phyloP scores from a whole-genome alignment of 53 echinoderm and acorn worm genomes.

The Paracentrotus lividus region DNA sequence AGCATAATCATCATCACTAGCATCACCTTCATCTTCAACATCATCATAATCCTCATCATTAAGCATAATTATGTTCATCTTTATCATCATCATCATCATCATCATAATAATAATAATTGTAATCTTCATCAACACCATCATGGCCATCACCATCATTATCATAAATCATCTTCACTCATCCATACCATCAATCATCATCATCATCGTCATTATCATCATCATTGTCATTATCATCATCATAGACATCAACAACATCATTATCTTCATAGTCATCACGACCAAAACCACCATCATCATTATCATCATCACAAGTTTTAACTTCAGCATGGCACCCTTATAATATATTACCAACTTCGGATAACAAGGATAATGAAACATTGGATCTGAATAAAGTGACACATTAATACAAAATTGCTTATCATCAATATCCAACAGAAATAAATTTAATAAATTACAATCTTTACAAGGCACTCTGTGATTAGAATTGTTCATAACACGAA shows the following conservation, averaged over 20 bases:
- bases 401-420: background rate
- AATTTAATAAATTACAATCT: conserved; percentile 64
- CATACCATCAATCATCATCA: background rate
- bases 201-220: conserved; percentile 66
- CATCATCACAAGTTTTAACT: conserved; percentile 17
- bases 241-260: conserved; percentile 59
- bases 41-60: background rate
- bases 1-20: no score
- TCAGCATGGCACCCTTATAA: background rate
- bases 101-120: no score
- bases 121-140: background rate
- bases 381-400: background rate
- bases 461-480: conserved; percentile 67
- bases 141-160: no score
- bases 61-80: background rate
- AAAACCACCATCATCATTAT: background rate
- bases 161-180: background rate
- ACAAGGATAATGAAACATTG: background rate
- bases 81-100: background rate
- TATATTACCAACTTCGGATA: no score
- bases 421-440: conserved; percentile 58
- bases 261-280: conserved; percentile 59
- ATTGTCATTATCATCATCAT: conserved; percentile 67
- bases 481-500: conserved; percentile 15
- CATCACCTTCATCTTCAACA: background rate